phyloP scores from a whole-genome alignment of 1,140 invertebrate genomes.

The Pachypsylla venusta region DNA sequence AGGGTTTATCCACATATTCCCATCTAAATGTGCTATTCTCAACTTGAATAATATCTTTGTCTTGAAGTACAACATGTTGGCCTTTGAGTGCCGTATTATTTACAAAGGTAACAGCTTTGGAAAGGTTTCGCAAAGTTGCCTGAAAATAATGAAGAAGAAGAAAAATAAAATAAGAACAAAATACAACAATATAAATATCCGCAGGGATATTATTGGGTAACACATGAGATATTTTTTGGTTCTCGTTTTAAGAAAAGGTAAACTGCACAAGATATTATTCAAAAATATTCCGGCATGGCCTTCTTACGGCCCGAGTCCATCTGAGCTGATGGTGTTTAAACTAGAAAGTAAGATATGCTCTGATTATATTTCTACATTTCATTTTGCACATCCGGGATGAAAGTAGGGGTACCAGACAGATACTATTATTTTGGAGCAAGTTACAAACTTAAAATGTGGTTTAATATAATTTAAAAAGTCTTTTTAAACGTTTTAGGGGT shows the following conservation, averaged over 20 bases:
- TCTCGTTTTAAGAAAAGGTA: neutral
- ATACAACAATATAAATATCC: neutral
- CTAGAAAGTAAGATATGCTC: no score
- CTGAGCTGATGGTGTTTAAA: no score
- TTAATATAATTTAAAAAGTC: no score
- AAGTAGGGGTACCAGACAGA: no score
- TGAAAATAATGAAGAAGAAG: neutral
- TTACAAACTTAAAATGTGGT: no score
- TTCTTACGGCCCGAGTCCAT: neutral
- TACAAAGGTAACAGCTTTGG: slow-evolving; percentile 5
- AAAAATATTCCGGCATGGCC: neutral
- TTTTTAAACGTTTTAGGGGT: no score
- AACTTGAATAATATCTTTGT: neutral
- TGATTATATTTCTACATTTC: no score
- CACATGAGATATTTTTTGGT: neutral
- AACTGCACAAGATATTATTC: neutral
- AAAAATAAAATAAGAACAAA: neutral
- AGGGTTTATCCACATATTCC: neutral
- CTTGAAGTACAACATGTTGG: neutral
- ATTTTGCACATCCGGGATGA: no score
- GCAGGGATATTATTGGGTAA: neutral
- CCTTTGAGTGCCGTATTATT: neutral
- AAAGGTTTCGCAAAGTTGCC: neutral
- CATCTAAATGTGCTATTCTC: neutral
- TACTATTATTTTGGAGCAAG: no score